Evolutionary conservation across 2,888 invertebrate species (phyloP).

Genomic region (Galerucella calmariensis): DNA sequence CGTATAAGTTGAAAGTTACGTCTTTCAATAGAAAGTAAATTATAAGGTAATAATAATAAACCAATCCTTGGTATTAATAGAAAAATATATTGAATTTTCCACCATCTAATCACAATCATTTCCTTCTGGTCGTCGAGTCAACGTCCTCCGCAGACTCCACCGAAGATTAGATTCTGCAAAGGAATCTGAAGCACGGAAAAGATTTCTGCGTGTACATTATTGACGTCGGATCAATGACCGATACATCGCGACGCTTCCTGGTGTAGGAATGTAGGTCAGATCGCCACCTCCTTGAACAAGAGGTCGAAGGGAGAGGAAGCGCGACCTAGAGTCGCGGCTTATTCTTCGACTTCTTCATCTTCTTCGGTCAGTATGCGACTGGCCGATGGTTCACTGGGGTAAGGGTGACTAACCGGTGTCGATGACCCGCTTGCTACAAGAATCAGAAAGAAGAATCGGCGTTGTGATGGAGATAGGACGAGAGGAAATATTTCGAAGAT

Average conservation of each 20-base stretch:
- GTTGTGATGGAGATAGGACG: conserved; percentile 15
- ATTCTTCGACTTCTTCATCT: conserved; percentile 33
- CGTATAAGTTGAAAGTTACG: not conserved
- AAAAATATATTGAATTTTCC: conserved; percentile 9
- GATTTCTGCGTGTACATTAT: conserved; percentile 30
- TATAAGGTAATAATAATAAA: conserved; percentile 7
- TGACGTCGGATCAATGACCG: conserved; percentile 32
- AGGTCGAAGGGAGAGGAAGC: conserved; percentile 40
- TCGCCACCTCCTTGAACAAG: conserved; percentile 46
- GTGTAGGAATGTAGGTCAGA: conserved; percentile 58
- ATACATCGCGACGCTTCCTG: conserved; percentile 60
- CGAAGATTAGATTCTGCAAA: conserved; percentile 29
- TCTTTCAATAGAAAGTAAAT: not conserved
- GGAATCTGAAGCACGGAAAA: conserved; percentile 20
- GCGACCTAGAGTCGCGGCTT: conserved; percentile 53
- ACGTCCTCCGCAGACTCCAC: conserved; percentile 29
- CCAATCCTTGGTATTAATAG: not conserved
- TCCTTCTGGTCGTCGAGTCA: conserved; percentile 27
- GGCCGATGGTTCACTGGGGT: conserved; percentile 66
- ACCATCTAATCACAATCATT: conserved; percentile 25
- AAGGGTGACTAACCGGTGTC: conserved; percentile 65
- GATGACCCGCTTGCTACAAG: conserved; percentile 54
- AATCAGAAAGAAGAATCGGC: conserved; percentile 25
- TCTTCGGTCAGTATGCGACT: conserved; percentile 65
- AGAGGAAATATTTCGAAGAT: conserved; percentile 9